These are phyloP conservation scores for Pheosia gnoma DNA, from an alignment of 2,888 invertebrate genomes.

Conservation along the genomic window DNA sequence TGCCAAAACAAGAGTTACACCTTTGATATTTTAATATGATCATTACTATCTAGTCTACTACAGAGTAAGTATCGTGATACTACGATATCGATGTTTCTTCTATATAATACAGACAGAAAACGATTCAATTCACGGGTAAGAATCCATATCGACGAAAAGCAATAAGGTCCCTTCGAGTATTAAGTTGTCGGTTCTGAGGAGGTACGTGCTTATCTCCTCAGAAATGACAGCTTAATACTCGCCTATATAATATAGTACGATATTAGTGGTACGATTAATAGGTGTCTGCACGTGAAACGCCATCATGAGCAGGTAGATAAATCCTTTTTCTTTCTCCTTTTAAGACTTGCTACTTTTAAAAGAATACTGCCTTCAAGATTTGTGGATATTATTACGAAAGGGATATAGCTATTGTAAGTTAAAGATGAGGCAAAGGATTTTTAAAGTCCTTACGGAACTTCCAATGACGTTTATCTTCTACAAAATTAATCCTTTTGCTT, in stretches of 20 bases:
- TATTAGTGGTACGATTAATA: too few species aligned
- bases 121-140: too few species aligned
- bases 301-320: constrained; percentile 26
- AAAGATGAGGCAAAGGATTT: not conserved
- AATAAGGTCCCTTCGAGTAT: constrained; percentile 55
- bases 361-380: not conserved
- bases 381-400: not conserved
- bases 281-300: constrained; percentile 48
- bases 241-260: constrained; percentile 53
- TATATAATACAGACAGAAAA: too few species aligned
- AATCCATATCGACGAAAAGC: constrained; percentile 43
- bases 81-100: too few species aligned
- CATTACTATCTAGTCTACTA: too few species aligned
- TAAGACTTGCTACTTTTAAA: not conserved
- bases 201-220: constrained; percentile 32
- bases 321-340: not conserved
- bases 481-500: not conserved
- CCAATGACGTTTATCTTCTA: too few species aligned
- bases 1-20: too few species aligned
- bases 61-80: too few species aligned
- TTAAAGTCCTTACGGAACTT: constrained; percentile 10
- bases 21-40: too few species aligned
- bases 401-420: not conserved
- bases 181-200: constrained; percentile 56
- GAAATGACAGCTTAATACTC: too few species aligned